These are phyloP conservation scores for Garrulus glandarius DNA, from an alignment of 2,797 vertebrate genomes.

Conservation along the genomic window DNA sequence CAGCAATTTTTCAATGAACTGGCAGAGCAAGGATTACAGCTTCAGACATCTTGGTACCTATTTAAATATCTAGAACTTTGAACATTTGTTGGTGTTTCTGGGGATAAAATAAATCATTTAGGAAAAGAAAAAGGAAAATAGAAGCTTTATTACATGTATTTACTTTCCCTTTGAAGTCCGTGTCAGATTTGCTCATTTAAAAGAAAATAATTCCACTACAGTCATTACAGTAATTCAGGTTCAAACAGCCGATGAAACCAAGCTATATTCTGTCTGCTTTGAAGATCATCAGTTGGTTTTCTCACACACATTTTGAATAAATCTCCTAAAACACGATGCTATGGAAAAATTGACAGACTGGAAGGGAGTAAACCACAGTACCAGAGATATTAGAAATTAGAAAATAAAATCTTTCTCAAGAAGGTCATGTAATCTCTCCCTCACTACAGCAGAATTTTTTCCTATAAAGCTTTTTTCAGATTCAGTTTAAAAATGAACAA, in stretches of 20 bases:
- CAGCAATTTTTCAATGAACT: slow-evolving; percentile 48
- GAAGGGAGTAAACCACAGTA: slow-evolving; percentile 16
- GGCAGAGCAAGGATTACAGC: slow-evolving; percentile 46
- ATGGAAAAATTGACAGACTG: neutral
- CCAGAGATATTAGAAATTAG: slow-evolving; percentile 15
- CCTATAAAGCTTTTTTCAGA: slow-evolving; percentile 11
- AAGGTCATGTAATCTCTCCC: slow-evolving; percentile 31
- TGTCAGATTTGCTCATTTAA: slow-evolving; percentile 68
- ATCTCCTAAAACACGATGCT: slow-evolving; percentile 47
- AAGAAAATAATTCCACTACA: slow-evolving; percentile 69
- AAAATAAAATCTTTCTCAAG: slow-evolving; percentile 28
- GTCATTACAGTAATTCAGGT: slow-evolving; percentile 68
- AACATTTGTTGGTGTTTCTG: slow-evolving; percentile 55
- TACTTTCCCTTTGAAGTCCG: slow-evolving; percentile 63
- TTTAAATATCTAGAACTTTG: slow-evolving; percentile 57
- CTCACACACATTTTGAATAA: slow-evolving; percentile 47
- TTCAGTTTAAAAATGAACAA: slow-evolving; percentile 47
- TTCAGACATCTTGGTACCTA: slow-evolving; percentile 46
- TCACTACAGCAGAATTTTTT: neutral
- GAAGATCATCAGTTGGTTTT: slow-evolving; percentile 59
- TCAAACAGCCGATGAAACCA: slow-evolving; percentile 58
- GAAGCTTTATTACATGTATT: slow-evolving; percentile 63
- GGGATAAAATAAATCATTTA: slow-evolving; percentile 66
- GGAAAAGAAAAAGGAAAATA: slow-evolving; percentile 24
- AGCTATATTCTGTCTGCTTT: slow-evolving; percentile 56